A percentile compares a stretch with the other conserved stretches of the same genome.
These are phyloP conservation scores for Copidosoma floridanum DNA, from an alignment of 1,140 invertebrate genomes.

Conservation along the genomic window DNA sequence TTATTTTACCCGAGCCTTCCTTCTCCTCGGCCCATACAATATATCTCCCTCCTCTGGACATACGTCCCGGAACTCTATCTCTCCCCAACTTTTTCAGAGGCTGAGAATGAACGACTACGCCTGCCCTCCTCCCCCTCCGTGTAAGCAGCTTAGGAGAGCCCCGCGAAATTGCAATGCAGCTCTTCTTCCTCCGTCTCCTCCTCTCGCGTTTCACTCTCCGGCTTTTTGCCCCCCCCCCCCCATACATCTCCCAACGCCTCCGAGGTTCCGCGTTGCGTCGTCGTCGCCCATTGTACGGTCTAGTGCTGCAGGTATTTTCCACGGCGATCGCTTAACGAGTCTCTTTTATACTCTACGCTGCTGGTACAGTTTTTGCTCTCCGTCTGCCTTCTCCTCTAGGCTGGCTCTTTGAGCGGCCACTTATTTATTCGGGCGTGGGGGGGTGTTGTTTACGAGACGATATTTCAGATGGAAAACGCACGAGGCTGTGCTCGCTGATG, in stretches of 20 bases:
- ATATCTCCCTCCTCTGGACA: neutral
- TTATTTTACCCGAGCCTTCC: conserved; percentile 9
- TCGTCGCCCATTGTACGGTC: too few relatives aligned
- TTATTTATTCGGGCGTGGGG: too few relatives aligned
- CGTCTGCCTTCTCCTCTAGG: too few relatives aligned
- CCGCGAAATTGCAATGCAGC: conserved; percentile 13
- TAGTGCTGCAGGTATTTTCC: too few relatives aligned
- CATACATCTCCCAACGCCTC: too few relatives aligned
- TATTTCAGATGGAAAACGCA: neutral
- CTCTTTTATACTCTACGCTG: neutral
- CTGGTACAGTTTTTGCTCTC: neutral
- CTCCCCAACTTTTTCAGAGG: too few relatives aligned
- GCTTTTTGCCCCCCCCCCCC: neutral
- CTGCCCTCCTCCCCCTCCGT: conserved; percentile 33
- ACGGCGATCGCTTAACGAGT: neutral
- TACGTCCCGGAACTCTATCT: conserved; percentile 24
- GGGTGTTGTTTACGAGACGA: too few relatives aligned
- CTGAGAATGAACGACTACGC: too few relatives aligned
- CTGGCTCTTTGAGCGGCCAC: too few relatives aligned
- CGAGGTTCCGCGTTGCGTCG: too few relatives aligned
- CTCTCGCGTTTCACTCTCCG: neutral
- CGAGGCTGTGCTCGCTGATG: too few relatives aligned
- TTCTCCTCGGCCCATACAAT: conserved; percentile 29
- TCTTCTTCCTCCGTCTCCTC: neutral
- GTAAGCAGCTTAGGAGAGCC: conserved; percentile 44